Evolutionary conservation across 2,797 vertebrate species (phyloP).

Genomic region (Gorsachius magnificus): DNA sequence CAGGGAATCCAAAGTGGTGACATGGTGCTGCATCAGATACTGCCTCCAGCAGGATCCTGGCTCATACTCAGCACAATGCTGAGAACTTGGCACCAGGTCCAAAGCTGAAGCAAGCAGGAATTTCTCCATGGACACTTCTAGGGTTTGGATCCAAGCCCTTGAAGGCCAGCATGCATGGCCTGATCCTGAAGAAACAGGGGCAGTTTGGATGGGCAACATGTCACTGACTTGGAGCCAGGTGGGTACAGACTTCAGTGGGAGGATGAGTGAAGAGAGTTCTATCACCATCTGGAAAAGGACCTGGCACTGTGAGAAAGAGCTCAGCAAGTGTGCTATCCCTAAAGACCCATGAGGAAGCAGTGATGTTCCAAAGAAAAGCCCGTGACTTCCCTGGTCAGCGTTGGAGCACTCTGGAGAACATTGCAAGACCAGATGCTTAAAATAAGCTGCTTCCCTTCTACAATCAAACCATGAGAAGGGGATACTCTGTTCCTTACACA

Average conservation of each 20-base stretch:
- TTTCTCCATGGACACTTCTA: not conserved
- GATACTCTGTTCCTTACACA: not conserved
- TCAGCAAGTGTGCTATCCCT: not conserved
- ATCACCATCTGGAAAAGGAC: not conserved
- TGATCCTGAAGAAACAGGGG: not conserved
- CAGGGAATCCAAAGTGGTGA: not conserved
- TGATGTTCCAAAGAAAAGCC: not conserved
- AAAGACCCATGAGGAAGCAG: not conserved
- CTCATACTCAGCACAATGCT: not conserved
- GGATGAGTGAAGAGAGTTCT: not conserved
- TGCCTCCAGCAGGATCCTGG: constrained; percentile 26
- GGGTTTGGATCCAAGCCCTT: not conserved
- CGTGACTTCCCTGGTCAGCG: not conserved
- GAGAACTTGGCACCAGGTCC: constrained; percentile 14
- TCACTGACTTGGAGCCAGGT: not conserved
- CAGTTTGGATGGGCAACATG: not conserved
- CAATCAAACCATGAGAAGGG: not conserved
- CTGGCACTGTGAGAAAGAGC: not conserved
- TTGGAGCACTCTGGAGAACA: not conserved
- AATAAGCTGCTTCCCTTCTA: not conserved
- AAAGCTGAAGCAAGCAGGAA: constrained; percentile 30
- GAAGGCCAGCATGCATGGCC: not conserved
- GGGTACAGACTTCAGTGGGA: not conserved
- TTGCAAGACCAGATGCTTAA: not conserved
- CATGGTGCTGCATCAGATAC: not conserved